phyloP scores from a whole-genome alignment of 2,888 invertebrate species.

The Machimus rusticus region DNA sequence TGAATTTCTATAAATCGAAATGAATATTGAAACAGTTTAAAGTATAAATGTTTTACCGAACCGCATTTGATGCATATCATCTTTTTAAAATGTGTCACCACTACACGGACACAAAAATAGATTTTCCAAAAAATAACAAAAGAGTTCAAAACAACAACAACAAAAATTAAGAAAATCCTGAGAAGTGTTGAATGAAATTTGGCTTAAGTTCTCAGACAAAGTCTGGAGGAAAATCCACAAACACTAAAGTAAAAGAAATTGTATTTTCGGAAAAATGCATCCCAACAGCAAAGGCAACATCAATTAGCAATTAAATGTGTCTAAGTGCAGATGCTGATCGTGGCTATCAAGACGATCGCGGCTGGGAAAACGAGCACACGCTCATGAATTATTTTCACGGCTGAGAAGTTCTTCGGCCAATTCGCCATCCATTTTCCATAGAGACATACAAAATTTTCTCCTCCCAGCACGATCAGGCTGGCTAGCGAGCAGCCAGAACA shows the following conservation, averaged over 20 bases:
- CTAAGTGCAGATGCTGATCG: neutral
- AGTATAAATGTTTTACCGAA: neutral
- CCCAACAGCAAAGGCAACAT: neutral
- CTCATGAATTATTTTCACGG: conserved; percentile 15
- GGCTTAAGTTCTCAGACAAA: neutral
- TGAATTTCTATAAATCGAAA: neutral
- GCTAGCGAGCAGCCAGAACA: neutral
- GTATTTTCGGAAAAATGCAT: conserved; percentile 5
- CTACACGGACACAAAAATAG: neutral
- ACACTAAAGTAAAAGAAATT: neutral
- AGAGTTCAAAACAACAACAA: neutral
- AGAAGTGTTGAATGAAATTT: conserved; percentile 1
- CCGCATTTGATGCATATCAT: neutral
- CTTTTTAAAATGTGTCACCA: neutral
- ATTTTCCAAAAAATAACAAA: neutral
- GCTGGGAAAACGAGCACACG: neutral
- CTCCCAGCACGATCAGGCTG: neutral
- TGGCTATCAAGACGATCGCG: neutral
- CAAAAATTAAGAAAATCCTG: neutral
- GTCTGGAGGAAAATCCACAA: neutral
- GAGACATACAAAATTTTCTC: neutral
- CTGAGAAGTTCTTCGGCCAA: neutral
- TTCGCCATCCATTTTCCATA: neutral
- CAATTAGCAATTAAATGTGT: neutral
- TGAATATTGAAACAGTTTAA: neutral